Evolutionary conservation across 2,888 invertebrate genomes (phyloP).

Genomic region (Bombylius discolor): DNA sequence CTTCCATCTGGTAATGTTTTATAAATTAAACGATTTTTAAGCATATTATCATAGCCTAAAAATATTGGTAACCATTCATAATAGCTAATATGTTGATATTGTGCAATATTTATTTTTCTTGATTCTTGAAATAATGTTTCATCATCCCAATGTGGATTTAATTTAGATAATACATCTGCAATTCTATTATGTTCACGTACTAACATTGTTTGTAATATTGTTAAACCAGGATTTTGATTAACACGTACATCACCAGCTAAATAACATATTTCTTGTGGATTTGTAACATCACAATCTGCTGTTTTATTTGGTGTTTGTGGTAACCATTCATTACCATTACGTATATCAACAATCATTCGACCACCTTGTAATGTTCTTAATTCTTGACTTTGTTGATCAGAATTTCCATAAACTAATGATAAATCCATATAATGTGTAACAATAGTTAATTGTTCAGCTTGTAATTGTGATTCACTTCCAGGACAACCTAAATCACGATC

Average conservation of each 20-base stretch:
- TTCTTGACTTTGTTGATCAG: conserved; percentile 46
- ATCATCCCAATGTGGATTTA: conserved; percentile 43
- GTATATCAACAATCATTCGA: conserved; percentile 46
- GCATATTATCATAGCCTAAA: conserved; percentile 35
- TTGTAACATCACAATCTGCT: conserved; percentile 52
- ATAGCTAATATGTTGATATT: conserved; percentile 41
- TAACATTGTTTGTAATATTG: conserved; percentile 38
- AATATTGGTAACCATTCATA: conserved; percentile 43
- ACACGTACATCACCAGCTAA: conserved; percentile 47
- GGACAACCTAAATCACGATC: conserved; percentile 48
- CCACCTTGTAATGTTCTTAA: conserved; percentile 58
- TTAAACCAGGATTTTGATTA: conserved; percentile 38
- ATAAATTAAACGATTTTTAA: conserved; percentile 33
- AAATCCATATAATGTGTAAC: conserved; percentile 46
- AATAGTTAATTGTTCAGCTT: conserved; percentile 50
- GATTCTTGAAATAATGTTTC: conserved; percentile 40
- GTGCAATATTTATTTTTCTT: conserved; percentile 38
- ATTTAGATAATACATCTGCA: conserved; percentile 30
- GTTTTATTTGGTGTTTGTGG: conserved; percentile 56
- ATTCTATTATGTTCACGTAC: conserved; percentile 41
- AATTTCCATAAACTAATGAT: conserved; percentile 70
- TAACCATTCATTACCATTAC: conserved; percentile 56
- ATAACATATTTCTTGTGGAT: conserved; percentile 59
- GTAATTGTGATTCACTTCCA: conserved; percentile 34
- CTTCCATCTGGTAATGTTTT: conserved; percentile 25